Evolutionary conservation across 2,113 vertebrate species (phyloP).

Genomic region (Sterrhoptilus dennistouni): DNA sequence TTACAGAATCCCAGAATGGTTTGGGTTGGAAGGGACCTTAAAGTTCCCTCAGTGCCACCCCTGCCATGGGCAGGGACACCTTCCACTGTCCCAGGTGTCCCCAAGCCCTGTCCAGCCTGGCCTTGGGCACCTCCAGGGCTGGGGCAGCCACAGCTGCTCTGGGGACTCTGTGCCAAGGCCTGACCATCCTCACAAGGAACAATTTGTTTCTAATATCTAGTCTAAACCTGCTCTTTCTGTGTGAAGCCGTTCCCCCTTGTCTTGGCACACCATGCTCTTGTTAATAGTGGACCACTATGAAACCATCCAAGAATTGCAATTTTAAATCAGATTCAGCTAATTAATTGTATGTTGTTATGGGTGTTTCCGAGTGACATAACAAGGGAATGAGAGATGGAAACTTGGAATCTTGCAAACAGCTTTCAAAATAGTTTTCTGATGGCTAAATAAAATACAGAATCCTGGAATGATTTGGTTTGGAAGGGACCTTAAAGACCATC

Average conservation of each 20-base stretch:
- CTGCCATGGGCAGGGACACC: background rate
- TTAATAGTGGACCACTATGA: background rate
- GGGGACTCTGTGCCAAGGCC: background rate
- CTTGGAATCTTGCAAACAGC: background rate
- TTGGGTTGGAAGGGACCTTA: too few species aligned
- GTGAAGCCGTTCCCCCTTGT: background rate
- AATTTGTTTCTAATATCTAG: background rate
- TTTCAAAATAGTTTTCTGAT: background rate
- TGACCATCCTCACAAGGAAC: fast-evolving
- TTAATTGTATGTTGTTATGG: fast-evolving
- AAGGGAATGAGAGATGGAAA: background rate
- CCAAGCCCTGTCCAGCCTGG: background rate
- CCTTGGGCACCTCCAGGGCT: background rate
- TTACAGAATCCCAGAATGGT: too few species aligned
- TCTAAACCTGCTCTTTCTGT: background rate
- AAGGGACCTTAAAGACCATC: background rate
- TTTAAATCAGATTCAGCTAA: background rate
- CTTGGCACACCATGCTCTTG: background rate
- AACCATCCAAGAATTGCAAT: background rate
- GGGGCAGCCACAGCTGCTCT: background rate
- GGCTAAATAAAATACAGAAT: background rate
- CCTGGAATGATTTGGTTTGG: background rate
- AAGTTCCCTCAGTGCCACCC: background rate
- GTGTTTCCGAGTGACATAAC: background rate
- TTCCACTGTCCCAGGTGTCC: fast-evolving